Conservation (phyloP, 2,888 invertebrate species). For the Netelia virgata region DNA sequence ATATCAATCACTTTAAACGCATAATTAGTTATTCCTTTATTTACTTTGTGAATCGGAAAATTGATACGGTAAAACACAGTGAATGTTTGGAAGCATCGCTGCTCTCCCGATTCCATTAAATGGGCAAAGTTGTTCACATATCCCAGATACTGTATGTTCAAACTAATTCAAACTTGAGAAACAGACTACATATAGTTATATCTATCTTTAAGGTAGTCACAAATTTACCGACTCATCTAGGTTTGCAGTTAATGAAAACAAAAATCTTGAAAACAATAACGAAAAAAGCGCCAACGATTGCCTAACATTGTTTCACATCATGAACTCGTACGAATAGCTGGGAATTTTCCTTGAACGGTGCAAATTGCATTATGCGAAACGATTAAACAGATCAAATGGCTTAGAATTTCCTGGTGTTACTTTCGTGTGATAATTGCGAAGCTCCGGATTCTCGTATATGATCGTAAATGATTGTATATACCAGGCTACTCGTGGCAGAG, state of each 20-base stretch:
- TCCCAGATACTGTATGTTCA: too few relatives aligned
- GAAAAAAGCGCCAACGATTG: not conserved
- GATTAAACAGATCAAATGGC: not conserved
- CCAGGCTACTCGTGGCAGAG: not conserved
- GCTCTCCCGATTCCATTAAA: too few relatives aligned
- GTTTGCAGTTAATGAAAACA: not conserved
- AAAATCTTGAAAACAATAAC: not conserved
- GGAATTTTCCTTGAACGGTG: not conserved
- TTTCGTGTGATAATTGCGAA: not conserved
- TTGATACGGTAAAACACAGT: too few relatives aligned
- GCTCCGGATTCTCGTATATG: not conserved
- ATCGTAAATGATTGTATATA: conserved; percentile 8
- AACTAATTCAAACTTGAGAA: too few relatives aligned
- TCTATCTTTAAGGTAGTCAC: too few relatives aligned
- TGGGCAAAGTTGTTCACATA: too few relatives aligned
- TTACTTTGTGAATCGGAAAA: too few relatives aligned
- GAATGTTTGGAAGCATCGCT: too few relatives aligned
- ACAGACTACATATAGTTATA: too few relatives aligned
- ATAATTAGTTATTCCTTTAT: too few relatives aligned
- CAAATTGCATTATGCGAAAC: not conserved
- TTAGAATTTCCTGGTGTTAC: not conserved
- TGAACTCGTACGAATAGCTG: not conserved
- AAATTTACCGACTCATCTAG: too few relatives aligned
- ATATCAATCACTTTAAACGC: too few relatives aligned
- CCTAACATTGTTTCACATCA: not conserved